Conservation (phyloP, 1,140 invertebrate genomes). For the Formica selysi region DNA sequence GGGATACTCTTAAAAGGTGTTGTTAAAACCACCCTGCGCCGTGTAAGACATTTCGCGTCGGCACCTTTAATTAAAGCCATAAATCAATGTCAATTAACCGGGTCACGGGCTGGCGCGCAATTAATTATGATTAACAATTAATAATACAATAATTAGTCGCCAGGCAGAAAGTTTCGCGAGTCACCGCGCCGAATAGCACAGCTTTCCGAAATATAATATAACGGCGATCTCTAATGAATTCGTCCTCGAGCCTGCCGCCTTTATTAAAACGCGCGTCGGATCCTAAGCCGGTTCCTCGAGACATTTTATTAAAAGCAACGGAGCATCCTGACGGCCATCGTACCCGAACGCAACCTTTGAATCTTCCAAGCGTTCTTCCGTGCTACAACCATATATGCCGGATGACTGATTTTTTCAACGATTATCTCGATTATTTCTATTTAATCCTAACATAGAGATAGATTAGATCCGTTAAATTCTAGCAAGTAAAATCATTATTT, state of each 20-base stretch:
- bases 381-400: neutral
- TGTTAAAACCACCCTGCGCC: conserved; percentile 77
- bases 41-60: conserved; percentile 81
- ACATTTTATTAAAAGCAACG: conserved; percentile 63
- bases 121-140: conserved; percentile 84
- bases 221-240: conserved; percentile 70
- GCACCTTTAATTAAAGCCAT: conserved; percentile 85
- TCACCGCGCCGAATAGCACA: conserved; percentile 38
- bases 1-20: conserved; percentile 79
- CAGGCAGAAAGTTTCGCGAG: conserved; percentile 67
- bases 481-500: neutral
- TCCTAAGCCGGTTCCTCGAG: conserved; percentile 57
- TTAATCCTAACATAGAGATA: neutral
- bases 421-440: neutral
- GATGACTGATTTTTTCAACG: neutral
- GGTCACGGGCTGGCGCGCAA: conserved; percentile 69
- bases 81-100: conserved; percentile 85
- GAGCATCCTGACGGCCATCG: conserved; percentile 47
- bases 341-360: conserved; percentile 36
- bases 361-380: conserved; percentile 27
- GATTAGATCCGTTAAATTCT: neutral
- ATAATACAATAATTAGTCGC: conserved; percentile 80
- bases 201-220: conserved; percentile 59
- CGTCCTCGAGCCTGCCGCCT: conserved; percentile 50
- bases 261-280: conserved; percentile 64